Conservation (phyloP, 2,113 vertebrate genomes). For the Chauna torquata region DNA sequence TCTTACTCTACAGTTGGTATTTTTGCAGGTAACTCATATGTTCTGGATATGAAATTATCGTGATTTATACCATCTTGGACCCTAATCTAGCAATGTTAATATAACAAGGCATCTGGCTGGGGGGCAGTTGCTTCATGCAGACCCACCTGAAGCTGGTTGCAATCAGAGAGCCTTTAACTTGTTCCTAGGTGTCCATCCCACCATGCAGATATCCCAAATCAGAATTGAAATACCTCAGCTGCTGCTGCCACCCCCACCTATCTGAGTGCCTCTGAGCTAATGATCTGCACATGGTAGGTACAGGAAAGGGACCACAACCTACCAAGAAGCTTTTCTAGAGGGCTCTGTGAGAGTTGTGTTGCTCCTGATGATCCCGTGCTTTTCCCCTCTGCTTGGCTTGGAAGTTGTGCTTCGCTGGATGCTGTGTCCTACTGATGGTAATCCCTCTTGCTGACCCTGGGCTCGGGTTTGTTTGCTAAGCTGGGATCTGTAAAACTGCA, state of each 20-base stretch:
- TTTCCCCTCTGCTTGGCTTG: background rate
- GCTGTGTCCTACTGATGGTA: background rate
- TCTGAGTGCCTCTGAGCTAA: background rate
- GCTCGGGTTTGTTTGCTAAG: conserved; percentile 23
- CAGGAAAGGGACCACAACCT: background rate
- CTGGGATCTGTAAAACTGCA: conserved; percentile 13
- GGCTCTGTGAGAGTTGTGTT: rapidly evolving
- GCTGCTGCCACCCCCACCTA: too few species aligned
- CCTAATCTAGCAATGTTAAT: background rate
- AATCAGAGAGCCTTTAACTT: background rate
- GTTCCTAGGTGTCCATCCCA: background rate
- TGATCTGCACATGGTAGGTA: background rate
- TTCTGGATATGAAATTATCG: background rate
- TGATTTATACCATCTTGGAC: background rate
- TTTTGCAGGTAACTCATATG: background rate
- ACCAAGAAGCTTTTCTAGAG: background rate
- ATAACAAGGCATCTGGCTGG: background rate
- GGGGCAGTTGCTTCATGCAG: background rate
- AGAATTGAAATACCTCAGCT: background rate
- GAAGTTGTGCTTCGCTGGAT: background rate
- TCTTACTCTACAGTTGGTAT: background rate
- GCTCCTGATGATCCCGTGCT: rapidly evolving
- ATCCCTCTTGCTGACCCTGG: background rate
- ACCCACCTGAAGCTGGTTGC: background rate
- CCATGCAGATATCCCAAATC: background rate